Conservation (phyloP, 2,888 invertebrate genomes). For the Pelosia muscerda region DNA sequence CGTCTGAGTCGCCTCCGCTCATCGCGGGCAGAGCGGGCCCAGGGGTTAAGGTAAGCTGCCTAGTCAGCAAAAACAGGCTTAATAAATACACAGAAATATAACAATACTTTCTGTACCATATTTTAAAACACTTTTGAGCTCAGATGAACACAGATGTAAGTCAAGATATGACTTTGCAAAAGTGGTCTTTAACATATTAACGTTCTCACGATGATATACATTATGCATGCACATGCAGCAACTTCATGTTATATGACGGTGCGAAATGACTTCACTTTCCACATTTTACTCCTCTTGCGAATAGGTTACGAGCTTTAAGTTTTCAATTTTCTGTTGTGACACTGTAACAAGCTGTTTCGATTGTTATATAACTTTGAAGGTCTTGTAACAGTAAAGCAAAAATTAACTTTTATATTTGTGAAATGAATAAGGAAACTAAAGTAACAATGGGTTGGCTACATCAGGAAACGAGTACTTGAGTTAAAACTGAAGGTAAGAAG, state of each 20-base stretch:
- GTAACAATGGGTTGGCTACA: too few species aligned
- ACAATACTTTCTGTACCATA: neutral
- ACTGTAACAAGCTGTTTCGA: constrained; percentile 5
- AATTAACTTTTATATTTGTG: neutral
- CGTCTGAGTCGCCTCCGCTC: too few species aligned
- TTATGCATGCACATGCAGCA: constrained; percentile 38
- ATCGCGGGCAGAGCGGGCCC: too few species aligned
- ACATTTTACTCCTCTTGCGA: constrained; percentile 39
- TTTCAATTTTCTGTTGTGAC: constrained; percentile 32
- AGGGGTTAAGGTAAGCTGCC: too few species aligned
- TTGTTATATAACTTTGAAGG: neutral
- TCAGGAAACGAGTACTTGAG: too few species aligned
- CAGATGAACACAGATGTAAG: neutral
- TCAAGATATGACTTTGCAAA: neutral
- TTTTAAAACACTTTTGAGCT: neutral
- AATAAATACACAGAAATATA: too few species aligned
- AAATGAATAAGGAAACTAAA: too few species aligned
- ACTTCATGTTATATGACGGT: constrained; percentile 29
- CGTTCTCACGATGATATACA: constrained; percentile 18
- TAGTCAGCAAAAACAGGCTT: too few species aligned
- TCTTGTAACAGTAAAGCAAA: neutral
- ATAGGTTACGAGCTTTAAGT: constrained; percentile 25
- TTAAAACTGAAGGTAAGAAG: too few species aligned
- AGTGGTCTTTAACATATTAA: constrained; percentile 33
- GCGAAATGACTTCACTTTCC: constrained; percentile 44